phyloP scores from a whole-genome alignment of 2,113 vertebrate genomes.

The Hystrix cristata region DNA sequence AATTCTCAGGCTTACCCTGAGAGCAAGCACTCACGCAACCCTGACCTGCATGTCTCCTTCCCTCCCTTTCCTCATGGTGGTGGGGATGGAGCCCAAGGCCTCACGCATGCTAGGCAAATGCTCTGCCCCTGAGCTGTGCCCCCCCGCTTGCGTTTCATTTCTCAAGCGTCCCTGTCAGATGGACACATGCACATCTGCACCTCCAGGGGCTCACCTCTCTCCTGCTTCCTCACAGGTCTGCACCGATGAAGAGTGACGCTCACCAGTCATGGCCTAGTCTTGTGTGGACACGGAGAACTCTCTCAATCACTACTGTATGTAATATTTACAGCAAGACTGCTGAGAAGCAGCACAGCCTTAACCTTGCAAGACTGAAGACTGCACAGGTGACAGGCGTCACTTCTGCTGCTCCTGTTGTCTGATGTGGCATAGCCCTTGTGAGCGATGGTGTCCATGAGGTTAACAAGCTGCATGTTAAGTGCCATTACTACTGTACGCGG shows the following conservation, averaged over 20 bases:
- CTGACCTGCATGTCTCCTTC: neutral
- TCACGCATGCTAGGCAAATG: neutral
- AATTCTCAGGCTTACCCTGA: neutral
- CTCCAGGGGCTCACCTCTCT: constrained; percentile 11
- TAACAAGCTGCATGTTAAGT: constrained; percentile 94
- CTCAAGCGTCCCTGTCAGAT: neutral
- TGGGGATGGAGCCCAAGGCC: neutral
- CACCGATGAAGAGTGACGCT: constrained; percentile 97
- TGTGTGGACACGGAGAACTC: constrained; percentile 79
- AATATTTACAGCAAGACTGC: constrained; percentile 91
- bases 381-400: constrained; percentile 88
- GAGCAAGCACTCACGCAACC: neutral
- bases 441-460: constrained; percentile 89
- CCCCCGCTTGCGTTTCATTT: neutral
- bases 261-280: constrained; percentile 68
- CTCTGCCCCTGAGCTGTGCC: fast-evolving
- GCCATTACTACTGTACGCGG: constrained; percentile 94
- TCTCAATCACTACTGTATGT: constrained; percentile 95
- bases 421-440: constrained; percentile 90
- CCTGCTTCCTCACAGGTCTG: constrained; percentile 91
- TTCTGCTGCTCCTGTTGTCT: constrained; percentile 92
- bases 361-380: constrained; percentile 85
- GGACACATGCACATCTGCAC: too few relatives aligned
- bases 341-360: constrained; percentile 79
- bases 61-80: neutral